Percentiles rank a stretch among this genome's conserved stretches.
phyloP scores from a whole-genome alignment of 2,797 vertebrate genomes.

The Aselliscus stoliczkanus region DNA sequence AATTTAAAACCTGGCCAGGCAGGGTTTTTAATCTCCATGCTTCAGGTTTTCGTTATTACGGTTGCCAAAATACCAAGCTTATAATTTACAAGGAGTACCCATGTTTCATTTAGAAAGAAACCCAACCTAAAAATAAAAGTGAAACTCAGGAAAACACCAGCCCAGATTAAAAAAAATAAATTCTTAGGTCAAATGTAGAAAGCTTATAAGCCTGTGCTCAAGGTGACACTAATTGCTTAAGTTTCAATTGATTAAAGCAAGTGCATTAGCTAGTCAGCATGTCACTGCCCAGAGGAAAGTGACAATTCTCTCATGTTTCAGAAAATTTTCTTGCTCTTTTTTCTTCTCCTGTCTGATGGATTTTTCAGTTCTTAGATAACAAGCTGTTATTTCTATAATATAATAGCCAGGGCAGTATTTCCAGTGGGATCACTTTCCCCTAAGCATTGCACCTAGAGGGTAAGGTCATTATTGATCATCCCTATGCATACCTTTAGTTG shows the following conservation, averaged over 20 bases:
- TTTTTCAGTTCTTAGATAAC: not conserved
- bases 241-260: not conserved
- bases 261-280: not conserved
- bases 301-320: not conserved
- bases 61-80: conserved; percentile 43
- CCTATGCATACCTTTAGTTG: not conserved
- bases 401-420: not conserved
- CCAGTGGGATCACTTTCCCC: not conserved
- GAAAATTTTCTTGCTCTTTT: not conserved
- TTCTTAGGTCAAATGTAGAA: not conserved
- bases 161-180: not conserved
- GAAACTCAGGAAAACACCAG: conserved; percentile 44
- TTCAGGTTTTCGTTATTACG: not conserved
- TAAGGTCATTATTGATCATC: not conserved
- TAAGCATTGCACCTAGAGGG: not conserved
- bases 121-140: conserved; percentile 38
- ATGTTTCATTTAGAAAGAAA: conserved; percentile 11
- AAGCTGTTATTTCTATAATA: not conserved
- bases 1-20: conserved; percentile 33
- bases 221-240: not conserved
- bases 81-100: conserved; percentile 45
- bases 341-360: not conserved
- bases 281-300: not conserved
- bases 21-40: conserved; percentile 10
- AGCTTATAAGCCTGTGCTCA: not conserved